Percentiles rank a stretch among this genome's conserved stretches.
These are phyloP conservation scores for Pycnomerus fuliginosus DNA, from an alignment of 2,888 invertebrate species.

Conservation along the genomic window DNA sequence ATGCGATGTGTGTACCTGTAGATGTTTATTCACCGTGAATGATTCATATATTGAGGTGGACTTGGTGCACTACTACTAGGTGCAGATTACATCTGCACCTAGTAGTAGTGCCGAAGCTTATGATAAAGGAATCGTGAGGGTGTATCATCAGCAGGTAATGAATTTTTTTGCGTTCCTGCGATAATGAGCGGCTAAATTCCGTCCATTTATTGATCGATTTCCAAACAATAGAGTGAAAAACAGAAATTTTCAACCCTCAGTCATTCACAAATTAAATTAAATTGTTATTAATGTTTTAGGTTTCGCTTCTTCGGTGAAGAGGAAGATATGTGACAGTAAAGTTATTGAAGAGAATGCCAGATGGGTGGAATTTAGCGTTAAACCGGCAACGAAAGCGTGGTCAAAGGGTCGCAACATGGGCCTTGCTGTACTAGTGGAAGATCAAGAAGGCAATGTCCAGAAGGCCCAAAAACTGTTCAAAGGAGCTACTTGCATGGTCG, in stretches of 20 bases:
- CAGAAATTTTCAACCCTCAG: not conserved
- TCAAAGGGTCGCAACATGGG: conserved; percentile 50
- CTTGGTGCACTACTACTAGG: too few relatives aligned
- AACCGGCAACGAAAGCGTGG: conserved; percentile 53
- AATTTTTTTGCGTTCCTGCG: too few relatives aligned
- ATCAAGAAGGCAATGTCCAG: conserved; percentile 58
- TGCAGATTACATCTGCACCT: too few relatives aligned
- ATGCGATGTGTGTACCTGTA: too few relatives aligned
- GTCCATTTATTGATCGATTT: not conserved
- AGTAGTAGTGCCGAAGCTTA: too few relatives aligned
- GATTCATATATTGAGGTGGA: too few relatives aligned
- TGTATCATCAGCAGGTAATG: too few relatives aligned
- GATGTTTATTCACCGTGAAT: too few relatives aligned
- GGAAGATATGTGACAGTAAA: conserved; percentile 55
- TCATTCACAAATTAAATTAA: not conserved
- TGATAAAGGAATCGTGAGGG: too few relatives aligned
- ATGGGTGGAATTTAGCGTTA: conserved; percentile 56
- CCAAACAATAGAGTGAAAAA: too few relatives aligned
- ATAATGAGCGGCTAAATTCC: too few relatives aligned
- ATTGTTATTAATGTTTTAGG: conserved; percentile 2
- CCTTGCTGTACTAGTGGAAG: conserved; percentile 60
- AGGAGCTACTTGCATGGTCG: conserved; percentile 54
- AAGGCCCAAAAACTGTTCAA: conserved; percentile 57
- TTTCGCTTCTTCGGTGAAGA: conserved; percentile 47
- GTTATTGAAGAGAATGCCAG: conserved; percentile 49